These are phyloP conservation scores for Pluvialis apricaria DNA, from an alignment of 2,113 vertebrate genomes.

Conservation along the genomic window DNA sequence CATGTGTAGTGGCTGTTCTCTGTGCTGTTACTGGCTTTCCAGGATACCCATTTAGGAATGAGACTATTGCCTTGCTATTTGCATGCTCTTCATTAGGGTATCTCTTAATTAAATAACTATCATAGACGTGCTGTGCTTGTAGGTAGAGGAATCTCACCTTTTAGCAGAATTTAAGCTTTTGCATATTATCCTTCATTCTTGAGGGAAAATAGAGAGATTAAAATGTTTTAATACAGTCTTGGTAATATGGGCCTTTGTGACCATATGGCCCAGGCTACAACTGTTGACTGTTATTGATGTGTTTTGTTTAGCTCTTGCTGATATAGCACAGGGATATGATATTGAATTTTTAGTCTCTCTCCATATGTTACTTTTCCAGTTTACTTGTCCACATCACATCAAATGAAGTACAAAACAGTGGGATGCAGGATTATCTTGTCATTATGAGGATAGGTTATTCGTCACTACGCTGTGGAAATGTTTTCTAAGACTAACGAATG, in stretches of 20 bases:
- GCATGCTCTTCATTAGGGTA: background rate
- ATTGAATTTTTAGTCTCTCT: conserved; percentile 49
- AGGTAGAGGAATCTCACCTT: conserved; percentile 6
- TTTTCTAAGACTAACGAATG: background rate
- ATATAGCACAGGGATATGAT: background rate
- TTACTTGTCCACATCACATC: conserved; percentile 54
- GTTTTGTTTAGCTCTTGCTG: conserved; percentile 32
- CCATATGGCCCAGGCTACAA: conserved; percentile 35
- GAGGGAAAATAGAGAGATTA: conserved; percentile 4
- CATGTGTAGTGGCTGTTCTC: background rate
- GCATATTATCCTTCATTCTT: background rate
- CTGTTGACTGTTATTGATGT: background rate
- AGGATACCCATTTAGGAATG: background rate
- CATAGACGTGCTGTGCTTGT: background rate
- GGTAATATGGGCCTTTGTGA: background rate
- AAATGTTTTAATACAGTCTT: background rate
- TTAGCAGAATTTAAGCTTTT: background rate
- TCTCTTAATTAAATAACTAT: conserved; percentile 33
- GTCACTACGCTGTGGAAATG: background rate
- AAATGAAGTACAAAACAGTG: conserved; percentile 9
- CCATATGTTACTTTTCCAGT: conserved; percentile 57
- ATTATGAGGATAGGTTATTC: conserved; percentile 35
- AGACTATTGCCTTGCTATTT: background rate
- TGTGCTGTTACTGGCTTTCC: background rate
- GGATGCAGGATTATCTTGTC: conserved; percentile 15